Percentiles rank a stretch among this genome's conserved stretches.
These are phyloP conservation scores for Podargus strigoides DNA, from an alignment of 2,797 vertebrate species.

Conservation along the genomic window DNA sequence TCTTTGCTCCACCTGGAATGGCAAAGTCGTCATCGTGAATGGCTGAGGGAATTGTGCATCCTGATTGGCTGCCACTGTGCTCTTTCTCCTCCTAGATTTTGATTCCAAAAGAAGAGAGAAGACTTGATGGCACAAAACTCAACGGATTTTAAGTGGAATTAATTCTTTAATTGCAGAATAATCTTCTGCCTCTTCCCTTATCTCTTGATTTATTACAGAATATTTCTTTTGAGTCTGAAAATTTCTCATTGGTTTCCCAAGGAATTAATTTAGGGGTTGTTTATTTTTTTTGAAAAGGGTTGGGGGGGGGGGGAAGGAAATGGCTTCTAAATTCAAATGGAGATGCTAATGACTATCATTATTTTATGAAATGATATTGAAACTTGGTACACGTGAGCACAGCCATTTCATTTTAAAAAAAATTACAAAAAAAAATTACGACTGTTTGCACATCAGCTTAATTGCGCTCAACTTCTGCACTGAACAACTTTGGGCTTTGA, in stretches of 20 bases:
- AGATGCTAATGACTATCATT: slow-evolving; percentile 77
- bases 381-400: slow-evolving; percentile 58
- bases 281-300: slow-evolving; percentile 54
- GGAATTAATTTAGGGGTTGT: slow-evolving; percentile 73
- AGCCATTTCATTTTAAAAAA: slow-evolving; percentile 47
- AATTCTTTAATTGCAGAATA: slow-evolving; percentile 76
- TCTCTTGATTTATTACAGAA: slow-evolving; percentile 72
- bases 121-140: slow-evolving; percentile 64
- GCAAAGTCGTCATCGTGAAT: too few relatives aligned
- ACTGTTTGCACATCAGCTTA: slow-evolving; percentile 17
- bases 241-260: slow-evolving; percentile 73
- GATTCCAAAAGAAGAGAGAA: slow-evolving; percentile 33
- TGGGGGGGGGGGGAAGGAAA: not conserved
- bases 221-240: slow-evolving; percentile 75
- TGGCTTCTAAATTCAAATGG: slow-evolving; percentile 73
- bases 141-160: slow-evolving; percentile 67
- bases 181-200: slow-evolving; percentile 73
- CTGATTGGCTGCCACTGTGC: not conserved
- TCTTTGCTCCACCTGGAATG: too few relatives aligned
- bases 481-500: not conserved
- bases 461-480: slow-evolving; percentile 35
- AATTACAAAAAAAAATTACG: too few relatives aligned
- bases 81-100: slow-evolving; percentile 1
- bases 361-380: slow-evolving; percentile 70
- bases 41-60: slow-evolving; percentile 51